A percentile compares a stretch with the other conserved stretches of the same genome.
Evolutionary conservation across 2,113 vertebrate species (phyloP).

Genomic region (Elephas maximus): DNA sequence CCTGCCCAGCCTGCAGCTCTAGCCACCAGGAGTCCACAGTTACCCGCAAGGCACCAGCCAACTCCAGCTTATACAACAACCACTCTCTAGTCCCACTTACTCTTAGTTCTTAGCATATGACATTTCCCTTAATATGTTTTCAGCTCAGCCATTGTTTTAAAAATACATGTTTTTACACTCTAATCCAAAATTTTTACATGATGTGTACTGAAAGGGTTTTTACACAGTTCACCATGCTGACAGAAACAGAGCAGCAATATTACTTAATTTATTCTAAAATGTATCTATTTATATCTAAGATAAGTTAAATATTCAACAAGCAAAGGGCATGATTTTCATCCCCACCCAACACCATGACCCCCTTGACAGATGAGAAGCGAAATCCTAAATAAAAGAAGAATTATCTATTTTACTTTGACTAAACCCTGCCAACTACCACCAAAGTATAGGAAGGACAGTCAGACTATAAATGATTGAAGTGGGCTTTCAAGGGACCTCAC

Average conservation of each 20-base stretch:
- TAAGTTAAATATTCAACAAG: neutral
- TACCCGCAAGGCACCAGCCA: neutral
- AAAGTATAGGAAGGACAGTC: neutral
- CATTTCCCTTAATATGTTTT: neutral
- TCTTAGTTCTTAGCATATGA: neutral
- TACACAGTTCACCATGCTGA: neutral
- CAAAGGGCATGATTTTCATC: neutral
- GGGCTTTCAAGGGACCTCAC: neutral
- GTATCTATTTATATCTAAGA: neutral
- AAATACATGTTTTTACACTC: neutral
- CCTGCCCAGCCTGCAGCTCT: accelerated
- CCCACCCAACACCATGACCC: neutral
- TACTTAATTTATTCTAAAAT: neutral
- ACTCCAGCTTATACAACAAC: neutral
- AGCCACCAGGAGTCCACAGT: accelerated
- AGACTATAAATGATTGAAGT: neutral
- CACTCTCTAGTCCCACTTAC: neutral
- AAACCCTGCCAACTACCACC: neutral
- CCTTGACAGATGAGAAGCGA: neutral
- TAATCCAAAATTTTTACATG: neutral
- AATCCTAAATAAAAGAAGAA: neutral
- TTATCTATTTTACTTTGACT: neutral
- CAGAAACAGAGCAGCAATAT: neutral
- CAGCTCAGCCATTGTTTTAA: neutral
- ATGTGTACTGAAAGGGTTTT: neutral